phyloP scores from a whole-genome alignment of 2,113 vertebrate genomes.

The Gadus macrocephalus region DNA sequence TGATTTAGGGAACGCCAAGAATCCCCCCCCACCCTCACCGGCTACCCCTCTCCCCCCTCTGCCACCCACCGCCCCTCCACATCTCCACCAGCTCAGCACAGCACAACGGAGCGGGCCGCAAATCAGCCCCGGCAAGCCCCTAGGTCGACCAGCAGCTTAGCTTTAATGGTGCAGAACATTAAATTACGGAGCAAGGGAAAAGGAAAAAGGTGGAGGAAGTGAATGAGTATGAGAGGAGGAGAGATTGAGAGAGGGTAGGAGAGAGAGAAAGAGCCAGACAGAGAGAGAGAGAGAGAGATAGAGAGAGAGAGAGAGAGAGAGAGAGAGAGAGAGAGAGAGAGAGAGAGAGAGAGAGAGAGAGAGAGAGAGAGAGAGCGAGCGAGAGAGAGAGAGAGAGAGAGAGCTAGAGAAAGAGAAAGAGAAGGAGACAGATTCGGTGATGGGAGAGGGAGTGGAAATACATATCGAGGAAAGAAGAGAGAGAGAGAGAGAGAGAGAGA shows the following conservation, averaged over 20 bases:
- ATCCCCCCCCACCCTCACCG: neutral
- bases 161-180: conserved; percentile 64
- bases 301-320: neutral
- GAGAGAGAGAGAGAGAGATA: neutral
- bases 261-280: no score
- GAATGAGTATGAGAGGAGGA: neutral
- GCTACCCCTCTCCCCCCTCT: conserved; percentile 11
- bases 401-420: no score
- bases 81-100: neutral
- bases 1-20: no score
- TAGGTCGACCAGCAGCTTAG: conserved; percentile 18
- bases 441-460: neutral
- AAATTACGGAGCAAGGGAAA: conserved; percentile 45
- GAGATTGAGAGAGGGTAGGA: neutral
- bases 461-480: neutral
- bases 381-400: no score
- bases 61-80: conserved; percentile 22
- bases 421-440: no score
- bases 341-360: no score
- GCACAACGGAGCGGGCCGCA: conserved; percentile 26
- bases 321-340: no score
- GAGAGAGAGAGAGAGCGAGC: no score
- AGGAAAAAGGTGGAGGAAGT: conserved; percentile 17
- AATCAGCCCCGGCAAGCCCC: conserved; percentile 37
- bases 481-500: neutral